Evolutionary conservation across 2,888 invertebrate species (phyloP).

Genomic region (Agrochola lota): DNA sequence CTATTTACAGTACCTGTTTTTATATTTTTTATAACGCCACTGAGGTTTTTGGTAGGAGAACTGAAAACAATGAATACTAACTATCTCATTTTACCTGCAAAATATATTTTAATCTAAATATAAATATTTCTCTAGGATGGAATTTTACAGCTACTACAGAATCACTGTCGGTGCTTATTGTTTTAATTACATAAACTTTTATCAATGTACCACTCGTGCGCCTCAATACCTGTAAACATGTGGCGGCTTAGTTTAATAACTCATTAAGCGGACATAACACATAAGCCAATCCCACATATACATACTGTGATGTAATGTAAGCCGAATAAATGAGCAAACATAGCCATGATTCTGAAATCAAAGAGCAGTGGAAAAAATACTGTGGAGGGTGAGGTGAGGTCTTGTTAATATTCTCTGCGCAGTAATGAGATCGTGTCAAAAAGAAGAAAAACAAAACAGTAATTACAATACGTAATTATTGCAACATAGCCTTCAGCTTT

Average conservation of each 20-base stretch:
- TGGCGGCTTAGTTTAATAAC: conserved; percentile 35
- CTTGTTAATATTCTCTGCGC: conserved; percentile 11
- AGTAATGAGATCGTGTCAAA: not conserved
- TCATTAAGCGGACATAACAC: conserved; percentile 7
- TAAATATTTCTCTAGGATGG: not conserved
- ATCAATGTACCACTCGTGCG: not conserved
- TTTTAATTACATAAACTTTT: conserved; percentile 30
- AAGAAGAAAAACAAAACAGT: not conserved
- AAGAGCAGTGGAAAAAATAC: not conserved
- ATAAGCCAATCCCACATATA: not conserved
- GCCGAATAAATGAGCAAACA: not conserved
- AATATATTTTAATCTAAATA: not conserved
- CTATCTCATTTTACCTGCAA: conserved; percentile 1
- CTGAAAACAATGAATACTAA: conserved; percentile 22
- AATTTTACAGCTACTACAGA: not conserved
- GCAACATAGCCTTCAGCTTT: not conserved
- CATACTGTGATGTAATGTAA: conserved; percentile 4
- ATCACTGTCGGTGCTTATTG: not conserved
- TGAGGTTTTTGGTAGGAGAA: conserved; percentile 13
- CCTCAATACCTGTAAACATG: not conserved
- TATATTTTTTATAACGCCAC: conserved; percentile 18
- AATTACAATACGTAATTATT: conserved; percentile 9
- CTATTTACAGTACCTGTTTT: conserved; percentile 20
- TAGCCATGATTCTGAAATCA: not conserved
- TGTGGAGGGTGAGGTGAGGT: not conserved